Base-by-base conservation (phyloP, 2,797 vertebrate genomes). In the Phrynocephalus guinanensis region DNA sequence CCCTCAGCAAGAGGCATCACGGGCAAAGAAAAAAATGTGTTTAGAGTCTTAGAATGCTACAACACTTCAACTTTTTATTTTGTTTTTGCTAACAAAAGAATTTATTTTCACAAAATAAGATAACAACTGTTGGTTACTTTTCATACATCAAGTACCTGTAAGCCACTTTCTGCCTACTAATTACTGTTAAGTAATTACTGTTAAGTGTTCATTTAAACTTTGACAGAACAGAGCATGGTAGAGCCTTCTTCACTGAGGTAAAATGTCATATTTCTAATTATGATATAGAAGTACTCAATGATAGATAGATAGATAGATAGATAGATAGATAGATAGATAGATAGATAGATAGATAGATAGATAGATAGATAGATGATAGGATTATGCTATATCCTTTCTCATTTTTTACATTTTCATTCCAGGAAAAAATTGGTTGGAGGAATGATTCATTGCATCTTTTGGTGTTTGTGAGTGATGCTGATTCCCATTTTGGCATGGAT, bases 401-500 rank as follows among this genome's bases (percentile, higher is more conserved):
- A 80, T 52, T 15, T 18, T 75, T 86, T 88, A 83, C 91, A 78
- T 92, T 96, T 90, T 94, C 73, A 92, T 90, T 28, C 70, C 79
- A 99, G 99, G 98, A 99, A 95, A 98, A 97, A 94, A 99, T 99
- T 44, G 99, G 99, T 86, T 99, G 99, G 99, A 97, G 99, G 92
- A 99, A 99, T 5, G 97, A 99, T 82, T 99, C 99, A 1, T 98
- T 99, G 92, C 99, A 98, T 91, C 95, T 99, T 95, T 92, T 99
- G 95, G 99, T 99, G 93, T 99, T 99, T 93, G 98, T 98, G 92
- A 99, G 98, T 48, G 99, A 99, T 5, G 98, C 97, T 0, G 98
- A 99, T 96, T 99, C 99, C 48, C 99, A 99, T 94, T 98, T 99
- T 90, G 99, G 98, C 86, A 99, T 99, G 99, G 99, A 99, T 95